A percentile compares a stretch with the other conserved stretches of the same genome.
phyloP scores from a whole-genome alignment of 2,888 invertebrate species.

The Shargacucullia verbasci region DNA sequence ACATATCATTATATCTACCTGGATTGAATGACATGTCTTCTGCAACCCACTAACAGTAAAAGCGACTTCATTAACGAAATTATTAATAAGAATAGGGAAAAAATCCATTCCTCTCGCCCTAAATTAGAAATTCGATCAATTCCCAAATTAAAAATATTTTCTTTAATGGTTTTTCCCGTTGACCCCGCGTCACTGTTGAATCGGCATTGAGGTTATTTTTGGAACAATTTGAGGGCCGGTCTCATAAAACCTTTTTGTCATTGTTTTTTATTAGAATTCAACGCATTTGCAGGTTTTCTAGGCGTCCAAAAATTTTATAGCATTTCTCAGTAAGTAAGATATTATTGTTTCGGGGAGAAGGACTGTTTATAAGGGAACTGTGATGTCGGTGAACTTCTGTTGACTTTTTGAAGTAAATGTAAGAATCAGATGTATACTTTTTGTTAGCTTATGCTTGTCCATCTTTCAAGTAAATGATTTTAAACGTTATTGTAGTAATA shows the following conservation, averaged over 20 bases:
- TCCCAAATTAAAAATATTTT: not conserved
- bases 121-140: too few relatives aligned
- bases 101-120: too few relatives aligned
- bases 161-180: not conserved
- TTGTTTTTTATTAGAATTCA: constrained; percentile 12
- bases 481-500: too few relatives aligned
- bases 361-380: constrained; percentile 6
- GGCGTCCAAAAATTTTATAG: constrained; percentile 22
- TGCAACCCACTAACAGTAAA: too few relatives aligned
- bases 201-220: constrained; percentile 5
- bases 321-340: constrained; percentile 26
- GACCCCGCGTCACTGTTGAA: constrained; percentile 1
- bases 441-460: not conserved
- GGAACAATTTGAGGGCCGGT: constrained; percentile 1
- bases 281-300: constrained; percentile 5
- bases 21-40: too few relatives aligned
- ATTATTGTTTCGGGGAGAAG: constrained; percentile 2
- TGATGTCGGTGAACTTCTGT: not conserved
- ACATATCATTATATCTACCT: too few relatives aligned
- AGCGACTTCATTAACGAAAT: too few relatives aligned
- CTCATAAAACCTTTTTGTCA: constrained; percentile 16
- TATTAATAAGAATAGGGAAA: too few relatives aligned
- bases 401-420: constrained; percentile 8
- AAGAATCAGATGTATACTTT: not conserved
- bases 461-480: not conserved